Conservation (phyloP, 2,113 vertebrate species). For the Urocitellus parryii region DNA sequence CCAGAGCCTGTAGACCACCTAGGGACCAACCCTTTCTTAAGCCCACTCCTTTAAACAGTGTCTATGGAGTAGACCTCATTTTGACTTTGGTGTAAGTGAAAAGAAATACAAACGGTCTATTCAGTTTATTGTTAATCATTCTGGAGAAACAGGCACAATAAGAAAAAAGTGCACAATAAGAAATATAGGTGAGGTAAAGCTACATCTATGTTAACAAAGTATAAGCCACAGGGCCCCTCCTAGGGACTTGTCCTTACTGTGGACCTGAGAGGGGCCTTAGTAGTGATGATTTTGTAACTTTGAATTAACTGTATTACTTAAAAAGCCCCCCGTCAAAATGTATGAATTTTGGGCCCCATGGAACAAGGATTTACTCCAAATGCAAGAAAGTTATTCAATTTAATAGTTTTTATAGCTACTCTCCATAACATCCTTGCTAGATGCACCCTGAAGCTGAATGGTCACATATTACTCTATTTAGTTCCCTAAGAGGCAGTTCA, state of each 20-base stretch:
- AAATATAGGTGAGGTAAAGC: background rate
- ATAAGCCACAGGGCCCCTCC: background rate
- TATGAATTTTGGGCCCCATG: background rate
- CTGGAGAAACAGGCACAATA: background rate
- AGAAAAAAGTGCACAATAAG: background rate
- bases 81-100: background rate
- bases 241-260: background rate
- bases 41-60: background rate
- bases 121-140: background rate
- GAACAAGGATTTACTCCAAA: background rate
- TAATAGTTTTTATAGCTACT: conserved; percentile 11
- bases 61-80: background rate
- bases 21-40: background rate
- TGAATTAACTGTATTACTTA: background rate
- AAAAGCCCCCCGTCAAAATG: background rate
- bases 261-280: background rate
- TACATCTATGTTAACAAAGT: background rate
- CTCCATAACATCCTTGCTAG: background rate
- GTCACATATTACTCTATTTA: background rate
- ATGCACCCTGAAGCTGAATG: background rate
- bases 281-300: background rate
- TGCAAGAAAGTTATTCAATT: background rate
- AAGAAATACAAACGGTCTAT: background rate
- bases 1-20: background rate
- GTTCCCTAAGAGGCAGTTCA: background rate